Evolutionary conservation across 2,797 vertebrate species (phyloP), one percentile per base, ranked within the genome.

Genomic region (Rhabdomys pumilio): DNA sequence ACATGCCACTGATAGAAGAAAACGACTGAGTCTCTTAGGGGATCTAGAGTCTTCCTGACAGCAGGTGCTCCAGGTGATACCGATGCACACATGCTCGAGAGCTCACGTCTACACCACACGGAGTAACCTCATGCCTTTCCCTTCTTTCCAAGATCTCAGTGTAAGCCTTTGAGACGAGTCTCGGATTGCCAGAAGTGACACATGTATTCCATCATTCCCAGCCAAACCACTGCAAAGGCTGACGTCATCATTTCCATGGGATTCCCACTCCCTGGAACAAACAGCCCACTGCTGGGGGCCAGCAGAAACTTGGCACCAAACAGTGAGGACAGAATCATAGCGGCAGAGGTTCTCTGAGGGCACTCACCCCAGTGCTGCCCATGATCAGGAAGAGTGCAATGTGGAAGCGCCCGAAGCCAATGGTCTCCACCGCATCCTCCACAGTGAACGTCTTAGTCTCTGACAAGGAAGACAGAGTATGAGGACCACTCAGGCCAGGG

Each of bases 341-440:
- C 31, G 6, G 5, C 34, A 3, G 3, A 12, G 0, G 0, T 9
- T 19, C 69, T 29, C 63, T 17, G 55, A 2, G n/a, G 61, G 86
- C 24, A 98, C 99, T 98, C 98, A 99, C 99, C 75, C 98, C 99
- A 0, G 99, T 98, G 96, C 99, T 99, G 41, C 99, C 99, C 99
- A 99, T 99, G 97, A 99, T 99, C 79, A 99, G 31, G 65, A 99
- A 99, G 22, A 99, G 98, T 34, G 99, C 67, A 22, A 99, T 69
- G 97, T 99, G 99, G 83, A 99, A 99, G 1, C 98, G 99, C 0
- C 99, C 99, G 0, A 99, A 99, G 6, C 99, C 99, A 0, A 99
- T 99, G 11, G 97, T 98, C 97, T 99, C 99, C 85, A 99, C 99
- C 0, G 99, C 99, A 0, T 99, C 99, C 95, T 99, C 99, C 97